phyloP scores from a whole-genome alignment of 1,140 invertebrate species.

The Zophobas morio region DNA sequence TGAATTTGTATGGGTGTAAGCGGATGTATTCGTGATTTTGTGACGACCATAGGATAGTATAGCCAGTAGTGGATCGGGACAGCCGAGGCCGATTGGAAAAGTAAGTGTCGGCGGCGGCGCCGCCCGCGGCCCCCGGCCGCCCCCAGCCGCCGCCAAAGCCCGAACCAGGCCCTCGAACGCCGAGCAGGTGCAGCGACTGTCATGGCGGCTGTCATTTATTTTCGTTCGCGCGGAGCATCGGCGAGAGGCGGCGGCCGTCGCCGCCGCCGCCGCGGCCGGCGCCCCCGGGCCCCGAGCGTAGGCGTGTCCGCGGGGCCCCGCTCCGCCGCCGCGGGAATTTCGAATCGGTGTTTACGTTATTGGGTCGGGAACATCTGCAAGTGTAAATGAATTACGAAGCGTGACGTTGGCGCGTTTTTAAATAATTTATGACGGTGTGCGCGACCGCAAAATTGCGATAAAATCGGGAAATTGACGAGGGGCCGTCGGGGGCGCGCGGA shows the following conservation, averaged over 20 bases:
- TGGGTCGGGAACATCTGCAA: conserved; percentile 10
- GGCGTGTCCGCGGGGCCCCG: conserved; percentile 56
- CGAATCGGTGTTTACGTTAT: conserved; percentile 4
- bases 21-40: conserved; percentile 64
- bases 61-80: conserved; percentile 46
- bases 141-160: conserved; percentile 18
- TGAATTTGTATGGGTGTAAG: conserved; percentile 62
- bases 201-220: conserved; percentile 64
- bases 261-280: neutral
- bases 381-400: neutral
- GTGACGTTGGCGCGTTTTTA: conserved; percentile 30
- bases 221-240: conserved; percentile 43
- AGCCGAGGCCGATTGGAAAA: conserved; percentile 47
- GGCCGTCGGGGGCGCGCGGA: neutral
- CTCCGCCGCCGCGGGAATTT: conserved; percentile 45
- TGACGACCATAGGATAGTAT: conserved; percentile 53
- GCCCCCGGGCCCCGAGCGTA: conserved; percentile 46
- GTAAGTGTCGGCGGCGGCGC: conserved; percentile 5
- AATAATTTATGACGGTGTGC: conserved; percentile 30
- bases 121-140: neutral
- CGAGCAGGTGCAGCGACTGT: conserved; percentile 62
- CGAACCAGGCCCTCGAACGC: conserved; percentile 47
- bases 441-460: conserved; percentile 18
- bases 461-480: neutral
- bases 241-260: neutral